These are phyloP conservation scores for Ecdyonurus torrentis DNA, from an alignment of 2,888 invertebrate genomes.

Conservation along the genomic window DNA sequence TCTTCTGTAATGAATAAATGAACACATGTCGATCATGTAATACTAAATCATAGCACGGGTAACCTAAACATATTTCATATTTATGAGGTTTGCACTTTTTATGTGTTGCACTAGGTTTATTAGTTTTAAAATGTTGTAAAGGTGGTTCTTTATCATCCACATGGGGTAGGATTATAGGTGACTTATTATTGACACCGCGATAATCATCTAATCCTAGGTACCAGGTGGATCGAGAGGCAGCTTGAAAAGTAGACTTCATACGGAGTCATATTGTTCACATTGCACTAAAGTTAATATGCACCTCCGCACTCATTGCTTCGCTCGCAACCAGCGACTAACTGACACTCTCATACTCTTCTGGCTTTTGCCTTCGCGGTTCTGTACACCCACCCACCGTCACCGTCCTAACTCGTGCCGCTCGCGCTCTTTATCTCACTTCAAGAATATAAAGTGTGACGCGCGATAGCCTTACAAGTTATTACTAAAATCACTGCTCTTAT, in stretches of 20 bases:
- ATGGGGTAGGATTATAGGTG: constrained; percentile 1
- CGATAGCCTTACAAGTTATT: no score
- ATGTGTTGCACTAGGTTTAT: no score
- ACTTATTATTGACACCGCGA: constrained; percentile 16
- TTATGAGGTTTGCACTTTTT: not conserved
- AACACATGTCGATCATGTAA: constrained; percentile 14
- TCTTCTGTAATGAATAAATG: constrained; percentile 43
- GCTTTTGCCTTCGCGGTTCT: no score
- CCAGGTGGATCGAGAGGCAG: not conserved
- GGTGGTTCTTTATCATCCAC: constrained; percentile 8
- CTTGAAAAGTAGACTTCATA: not conserved
- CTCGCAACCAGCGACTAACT: not conserved
- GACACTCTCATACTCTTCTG: not conserved
- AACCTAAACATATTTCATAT: constrained; percentile 18
- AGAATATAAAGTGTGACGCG: no score
- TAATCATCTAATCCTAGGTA: not conserved
- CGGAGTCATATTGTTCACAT: not conserved
- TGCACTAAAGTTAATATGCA: not conserved
- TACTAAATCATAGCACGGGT: constrained; percentile 15
- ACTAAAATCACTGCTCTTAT: no score
- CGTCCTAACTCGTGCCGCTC: no score
- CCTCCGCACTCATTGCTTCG: not conserved
- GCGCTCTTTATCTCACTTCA: no score
- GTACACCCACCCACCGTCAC: no score
- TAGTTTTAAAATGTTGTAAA: not conserved